Evolutionary conservation across 1,140 invertebrate genomes (phyloP).

Genomic region (Brachystomella parvula): DNA sequence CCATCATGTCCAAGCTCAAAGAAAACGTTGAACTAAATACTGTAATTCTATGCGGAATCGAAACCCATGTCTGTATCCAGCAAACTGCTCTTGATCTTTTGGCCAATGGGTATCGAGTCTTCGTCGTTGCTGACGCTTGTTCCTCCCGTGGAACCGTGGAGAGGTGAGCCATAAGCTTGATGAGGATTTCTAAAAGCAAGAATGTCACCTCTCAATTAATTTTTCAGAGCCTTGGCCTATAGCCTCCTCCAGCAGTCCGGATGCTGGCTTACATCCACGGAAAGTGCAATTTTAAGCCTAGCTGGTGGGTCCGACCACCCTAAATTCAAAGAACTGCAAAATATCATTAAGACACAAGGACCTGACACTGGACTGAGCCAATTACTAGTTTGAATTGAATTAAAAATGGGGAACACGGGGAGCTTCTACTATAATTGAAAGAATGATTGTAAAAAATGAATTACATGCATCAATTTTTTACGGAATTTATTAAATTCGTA

Average conservation of each 20-base stretch:
- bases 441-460: too few relatives aligned
- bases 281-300: slow-evolving; percentile 53
- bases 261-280: slow-evolving; percentile 55
- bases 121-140: slow-evolving; percentile 56
- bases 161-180: too few relatives aligned
- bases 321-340: slow-evolving; percentile 54
- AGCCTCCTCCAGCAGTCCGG: slow-evolving; percentile 54
- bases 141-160: slow-evolving; percentile 54
- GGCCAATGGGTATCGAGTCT: slow-evolving; percentile 50
- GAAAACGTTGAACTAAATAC: slow-evolving; percentile 43
- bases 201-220: too few relatives aligned
- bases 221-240: slow-evolving; percentile 46
- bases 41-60: slow-evolving; percentile 58
- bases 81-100: slow-evolving; percentile 54
- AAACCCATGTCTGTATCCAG: slow-evolving; percentile 59
- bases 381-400: too few relatives aligned
- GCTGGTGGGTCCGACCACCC: slow-evolving; percentile 52
- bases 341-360: slow-evolving; percentile 50
- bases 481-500: too few relatives aligned
- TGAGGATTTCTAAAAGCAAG: too few relatives aligned
- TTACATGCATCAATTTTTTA: too few relatives aligned
- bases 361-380: slow-evolving; percentile 51
- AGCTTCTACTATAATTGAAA: too few relatives aligned
- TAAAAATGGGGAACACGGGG: too few relatives aligned
- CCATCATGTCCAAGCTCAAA: slow-evolving; percentile 26